Base-by-base conservation (phyloP, 2,797 vertebrate genomes). In the Sebastes wilsoni region DNA sequence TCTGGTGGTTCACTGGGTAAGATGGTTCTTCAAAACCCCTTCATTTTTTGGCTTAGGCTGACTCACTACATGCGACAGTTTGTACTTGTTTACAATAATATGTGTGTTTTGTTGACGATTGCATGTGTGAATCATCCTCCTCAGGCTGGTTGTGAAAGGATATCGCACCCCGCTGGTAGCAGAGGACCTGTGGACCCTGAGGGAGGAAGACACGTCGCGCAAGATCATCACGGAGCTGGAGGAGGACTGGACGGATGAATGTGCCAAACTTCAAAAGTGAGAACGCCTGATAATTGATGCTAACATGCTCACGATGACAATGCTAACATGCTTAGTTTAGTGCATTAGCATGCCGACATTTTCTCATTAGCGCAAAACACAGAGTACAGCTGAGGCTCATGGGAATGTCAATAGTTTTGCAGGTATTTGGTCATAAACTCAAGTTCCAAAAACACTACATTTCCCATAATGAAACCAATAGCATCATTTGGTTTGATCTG, bases 1-100 rank as follows among this genome's bases (percentile, higher is more conserved):
- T 98, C 95, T 99, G 98, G 97, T 99, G 98, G 98, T 97, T 98
- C 87, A 97, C 95, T 78, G 95, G 98, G 98, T 99, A 96, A 96
- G 98, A 92, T 83, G 89, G 89, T 88, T 91, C 84, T 89, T 82
- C 79, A 25, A 87, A 66, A 88, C 32, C 61, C 67, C 20, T 2
- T 80, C 3, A 89, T 88, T 90, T 91, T 78, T 82, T 54, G 73
- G n/a, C 65, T 58, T 30, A 1, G 20, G 60, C 34, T 92, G 88
- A 90, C 66, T 93, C 89, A 89, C 74, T 84, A 46, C 34, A 78
- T 6, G 82, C 61, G 83, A 86, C 84, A 75, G 80, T 84, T 80
- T 90, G 59, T 61, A 61, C 80, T 89, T 93, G 92, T 94, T 93
- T 93, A 90, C 88, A 76, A 77, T 77, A 84, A 84, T 90, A 20